Evolutionary conservation across 2,888 invertebrate genomes (phyloP), one percentile per base, ranked within the genome.

Genomic region (Buathra laborator): DNA sequence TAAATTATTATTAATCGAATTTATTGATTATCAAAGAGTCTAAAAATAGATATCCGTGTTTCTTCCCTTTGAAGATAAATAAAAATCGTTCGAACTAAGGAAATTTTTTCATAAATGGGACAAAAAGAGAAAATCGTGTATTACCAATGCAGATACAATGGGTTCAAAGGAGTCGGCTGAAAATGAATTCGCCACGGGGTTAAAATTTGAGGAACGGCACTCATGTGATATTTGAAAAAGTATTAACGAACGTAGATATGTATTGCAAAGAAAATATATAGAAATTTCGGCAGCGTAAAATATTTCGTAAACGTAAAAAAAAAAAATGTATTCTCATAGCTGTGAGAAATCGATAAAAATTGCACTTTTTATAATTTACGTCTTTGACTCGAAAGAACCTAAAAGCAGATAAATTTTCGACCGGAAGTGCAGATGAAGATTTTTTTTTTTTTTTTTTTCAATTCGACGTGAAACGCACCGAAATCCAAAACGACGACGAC

Each of bases 401-500:
- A n/a, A 62, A 62, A 43, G 10, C 10, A 14, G 24, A 24, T 19
- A 56, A n/a, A 44, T 74, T 59, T 29, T 46, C n/a, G 62, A 24
- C 46, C 14, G 37, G n/a, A 14, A 32, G 19, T 44, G 24, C 12
- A 56, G 24, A 19, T 72, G 19, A 72, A 44, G 14, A 44, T 37
- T 46, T 51, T 29, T 29, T 24, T 56, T 56, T 12, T 24, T 37
- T 46, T 51, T 29, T 29, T 24, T 56, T 56, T 19, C 59, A 59
- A 62, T 29, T 29, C 59, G 29, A 59, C 74, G 74, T 74, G 74
- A 62, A 74, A 74, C 74, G 74, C 74, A 74, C 74, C 7, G 46
- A 62, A 46, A 10, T 59, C 29, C 29, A 56, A 37, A 16, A 19
- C 19, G 24, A 19, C n/a, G 46, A 59, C 7, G 72, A 74, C 44